A percentile compares a stretch with the other conserved stretches of the same genome.
These are phyloP conservation scores for Bombus cullumanus DNA, from an alignment of 1,140 invertebrate species.

Conservation along the genomic window DNA sequence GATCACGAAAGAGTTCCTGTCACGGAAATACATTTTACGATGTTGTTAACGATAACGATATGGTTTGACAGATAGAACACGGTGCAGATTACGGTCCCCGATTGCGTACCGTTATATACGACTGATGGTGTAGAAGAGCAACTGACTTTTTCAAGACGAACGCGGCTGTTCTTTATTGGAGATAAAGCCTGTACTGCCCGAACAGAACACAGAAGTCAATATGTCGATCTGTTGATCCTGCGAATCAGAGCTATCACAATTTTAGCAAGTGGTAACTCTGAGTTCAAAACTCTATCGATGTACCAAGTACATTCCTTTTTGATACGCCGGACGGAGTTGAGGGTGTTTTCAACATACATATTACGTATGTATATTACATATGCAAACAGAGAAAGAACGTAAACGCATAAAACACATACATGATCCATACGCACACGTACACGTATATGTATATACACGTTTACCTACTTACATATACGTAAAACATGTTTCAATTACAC, in stretches of 20 bases:
- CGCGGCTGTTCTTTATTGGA: conserved; percentile 43
- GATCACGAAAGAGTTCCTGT: conserved; percentile 55
- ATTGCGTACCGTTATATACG: conserved; percentile 4
- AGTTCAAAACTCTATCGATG: conserved; percentile 67
- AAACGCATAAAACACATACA: not conserved
- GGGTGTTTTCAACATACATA: conserved; percentile 58
- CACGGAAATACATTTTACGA: conserved; percentile 25
- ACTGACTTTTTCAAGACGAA: conserved; percentile 41
- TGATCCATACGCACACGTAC: not conserved
- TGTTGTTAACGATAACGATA: conserved; percentile 23
- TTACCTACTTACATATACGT: not conserved
- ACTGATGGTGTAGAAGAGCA: conserved; percentile 13
- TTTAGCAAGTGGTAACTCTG: conserved; percentile 55
- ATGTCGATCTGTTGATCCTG: conserved; percentile 61
- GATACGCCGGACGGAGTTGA: conserved; percentile 63
- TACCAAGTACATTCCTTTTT: conserved; percentile 71
- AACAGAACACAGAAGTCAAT: conserved; percentile 73
- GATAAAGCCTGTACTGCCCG: conserved; percentile 73
- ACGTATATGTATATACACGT: not conserved
- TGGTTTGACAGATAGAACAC: conserved; percentile 23
- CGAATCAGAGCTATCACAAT: conserved; percentile 55
- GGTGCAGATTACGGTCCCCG: not conserved
- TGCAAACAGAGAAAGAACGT: conserved; percentile 11
- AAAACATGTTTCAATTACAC: not conserved
- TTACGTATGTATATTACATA: conserved; percentile 52